These are phyloP conservation scores for Chalcis sispes DNA, from an alignment of 2,888 invertebrate species.

Conservation along the genomic window DNA sequence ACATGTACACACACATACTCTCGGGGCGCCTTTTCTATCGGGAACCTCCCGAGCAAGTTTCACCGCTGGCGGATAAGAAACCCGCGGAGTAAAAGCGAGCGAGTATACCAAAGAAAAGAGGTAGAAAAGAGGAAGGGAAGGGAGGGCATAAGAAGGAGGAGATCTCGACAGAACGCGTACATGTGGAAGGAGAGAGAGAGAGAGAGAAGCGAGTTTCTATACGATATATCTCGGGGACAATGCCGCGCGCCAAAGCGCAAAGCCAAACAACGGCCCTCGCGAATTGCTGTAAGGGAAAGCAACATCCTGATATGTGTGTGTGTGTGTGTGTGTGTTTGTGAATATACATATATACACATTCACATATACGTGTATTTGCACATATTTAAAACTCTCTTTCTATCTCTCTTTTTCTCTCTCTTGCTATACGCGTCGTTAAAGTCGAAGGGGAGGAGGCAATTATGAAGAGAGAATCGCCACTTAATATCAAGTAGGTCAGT, in stretches of 20 bases:
- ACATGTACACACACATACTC: too few relatives aligned
- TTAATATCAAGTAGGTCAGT: slow-evolving; percentile 51
- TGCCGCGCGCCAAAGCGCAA: slow-evolving; percentile 19
- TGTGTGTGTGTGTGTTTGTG: background rate
- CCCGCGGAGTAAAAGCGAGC: background rate
- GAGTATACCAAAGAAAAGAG: background rate
- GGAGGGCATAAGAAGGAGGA: background rate
- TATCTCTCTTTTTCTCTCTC: too few relatives aligned
- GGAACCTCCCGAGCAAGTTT: slow-evolving; percentile 11
- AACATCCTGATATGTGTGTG: background rate
- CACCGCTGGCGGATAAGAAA: slow-evolving; percentile 35
- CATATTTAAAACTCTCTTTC: too few relatives aligned
- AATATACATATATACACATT: slow-evolving; percentile 23
- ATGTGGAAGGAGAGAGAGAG: background rate
- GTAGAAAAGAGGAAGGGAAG: background rate
- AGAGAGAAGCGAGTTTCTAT: background rate
- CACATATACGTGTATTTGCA: too few relatives aligned
- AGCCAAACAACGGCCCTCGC: too few relatives aligned
- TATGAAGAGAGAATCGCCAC: slow-evolving; percentile 53
- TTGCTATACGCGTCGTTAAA: too few relatives aligned
- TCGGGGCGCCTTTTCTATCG: too few relatives aligned
- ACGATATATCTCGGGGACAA: background rate
- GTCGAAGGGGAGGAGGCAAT: slow-evolving; percentile 11
- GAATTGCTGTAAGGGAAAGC: too few relatives aligned
- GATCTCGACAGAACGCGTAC: slow-evolving; percentile 14